phyloP scores from a whole-genome alignment of 2,113 vertebrate species.

The Carassius gibelio region DNA sequence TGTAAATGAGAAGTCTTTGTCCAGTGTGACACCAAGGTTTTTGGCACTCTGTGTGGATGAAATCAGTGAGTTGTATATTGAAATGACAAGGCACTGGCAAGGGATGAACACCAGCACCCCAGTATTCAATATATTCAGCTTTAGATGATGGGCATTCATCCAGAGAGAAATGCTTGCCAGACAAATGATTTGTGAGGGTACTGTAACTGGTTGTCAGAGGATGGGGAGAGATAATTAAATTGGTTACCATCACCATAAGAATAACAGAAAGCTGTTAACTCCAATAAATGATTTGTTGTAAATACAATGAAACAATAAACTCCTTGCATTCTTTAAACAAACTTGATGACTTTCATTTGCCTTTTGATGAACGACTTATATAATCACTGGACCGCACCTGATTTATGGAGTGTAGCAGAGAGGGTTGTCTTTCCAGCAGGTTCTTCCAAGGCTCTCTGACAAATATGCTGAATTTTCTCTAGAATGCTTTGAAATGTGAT shows the following conservation, averaged over 20 bases:
- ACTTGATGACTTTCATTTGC: not conserved
- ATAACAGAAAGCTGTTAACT: not conserved
- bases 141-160: not conserved
- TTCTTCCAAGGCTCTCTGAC: not conserved
- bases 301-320: not conserved
- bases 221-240: not conserved
- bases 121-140: not conserved
- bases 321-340: not conserved
- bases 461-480: not conserved
- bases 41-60: not conserved
- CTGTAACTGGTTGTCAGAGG: not conserved
- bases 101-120: not conserved
- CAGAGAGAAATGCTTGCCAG: conserved; percentile 2
- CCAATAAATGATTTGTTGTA: not conserved
- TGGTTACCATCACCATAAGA: not conserved
- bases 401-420: conserved; percentile 4
- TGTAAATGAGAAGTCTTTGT: not conserved
- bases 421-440: not conserved
- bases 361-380: not conserved
- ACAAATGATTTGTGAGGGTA: not conserved
- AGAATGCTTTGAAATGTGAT: not conserved
- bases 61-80: not conserved
- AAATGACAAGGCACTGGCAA: conserved; percentile 17
- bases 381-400: not conserved
- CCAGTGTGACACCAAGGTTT: not conserved